Percentiles rank a stretch among this genome's conserved stretches.
Evolutionary conservation across 2,797 vertebrate species (phyloP).

Genomic region (Crypturellus tataupa): DNA sequence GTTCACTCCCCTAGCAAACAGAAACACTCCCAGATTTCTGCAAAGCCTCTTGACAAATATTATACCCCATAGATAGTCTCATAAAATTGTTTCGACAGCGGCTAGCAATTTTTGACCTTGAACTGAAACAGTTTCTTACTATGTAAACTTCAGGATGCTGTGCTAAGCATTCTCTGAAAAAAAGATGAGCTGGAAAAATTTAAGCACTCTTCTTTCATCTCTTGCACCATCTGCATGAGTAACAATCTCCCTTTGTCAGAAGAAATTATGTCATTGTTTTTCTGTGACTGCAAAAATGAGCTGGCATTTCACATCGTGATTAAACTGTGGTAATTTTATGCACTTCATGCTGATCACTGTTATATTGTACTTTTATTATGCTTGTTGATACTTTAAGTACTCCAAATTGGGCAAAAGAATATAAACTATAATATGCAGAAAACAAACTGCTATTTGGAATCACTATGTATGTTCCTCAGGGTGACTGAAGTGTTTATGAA

Average conservation of each 20-base stretch:
- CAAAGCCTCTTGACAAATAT: background rate
- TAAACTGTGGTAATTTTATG: slow-evolving; percentile 15
- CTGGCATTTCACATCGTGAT: slow-evolving; percentile 15
- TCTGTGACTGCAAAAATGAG: slow-evolving; percentile 28
- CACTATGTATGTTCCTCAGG: background rate
- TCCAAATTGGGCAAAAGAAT: slow-evolving; percentile 16
- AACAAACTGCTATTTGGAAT: slow-evolving; percentile 20
- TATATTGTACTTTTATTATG: slow-evolving; percentile 24
- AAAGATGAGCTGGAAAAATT: slow-evolving; percentile 1
- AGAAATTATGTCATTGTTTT: slow-evolving; percentile 35
- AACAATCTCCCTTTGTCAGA: slow-evolving; percentile 37
- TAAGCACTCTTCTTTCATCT: slow-evolving; percentile 17
- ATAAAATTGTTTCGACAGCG: background rate
- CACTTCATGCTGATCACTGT: slow-evolving; percentile 33
- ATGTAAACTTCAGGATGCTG: background rate
- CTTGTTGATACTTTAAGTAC: slow-evolving; percentile 11
- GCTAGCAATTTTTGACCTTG: background rate
- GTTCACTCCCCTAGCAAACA: background rate
- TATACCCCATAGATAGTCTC: rapidly evolving
- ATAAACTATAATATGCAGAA: slow-evolving; percentile 22
- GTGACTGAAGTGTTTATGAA: slow-evolving; percentile 7
- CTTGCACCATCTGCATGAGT: slow-evolving; percentile 27
- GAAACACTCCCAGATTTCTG: background rate
- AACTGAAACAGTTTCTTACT: background rate
- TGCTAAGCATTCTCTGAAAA: background rate